Evolutionary conservation across 1,140 invertebrate species (phyloP).

Genomic region (Zophobas atratus): DNA sequence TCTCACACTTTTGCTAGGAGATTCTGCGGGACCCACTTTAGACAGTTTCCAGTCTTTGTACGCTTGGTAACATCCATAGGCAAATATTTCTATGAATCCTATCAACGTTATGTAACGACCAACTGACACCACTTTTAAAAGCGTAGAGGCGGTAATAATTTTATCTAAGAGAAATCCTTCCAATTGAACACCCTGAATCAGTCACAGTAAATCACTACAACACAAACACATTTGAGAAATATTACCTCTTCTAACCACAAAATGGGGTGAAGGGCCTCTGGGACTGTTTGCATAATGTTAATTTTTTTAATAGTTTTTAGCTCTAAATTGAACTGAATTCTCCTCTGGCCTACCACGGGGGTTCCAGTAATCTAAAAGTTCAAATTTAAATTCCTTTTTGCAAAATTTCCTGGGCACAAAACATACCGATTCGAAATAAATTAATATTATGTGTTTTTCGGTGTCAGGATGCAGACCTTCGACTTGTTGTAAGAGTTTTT

Average conservation of each 20-base stretch:
- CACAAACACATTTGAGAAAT: not conserved
- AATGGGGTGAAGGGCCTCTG: slow-evolving; percentile 74
- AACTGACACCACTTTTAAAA: slow-evolving; percentile 13
- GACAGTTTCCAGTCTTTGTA: not conserved
- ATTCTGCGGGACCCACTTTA: slow-evolving; percentile 8
- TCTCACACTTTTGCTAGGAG: not conserved
- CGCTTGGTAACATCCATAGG: slow-evolving; percentile 10
- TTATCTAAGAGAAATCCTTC: slow-evolving; percentile 50
- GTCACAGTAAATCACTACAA: not conserved
- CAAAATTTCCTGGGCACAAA: not conserved
- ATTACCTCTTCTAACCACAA: slow-evolving; percentile 83
- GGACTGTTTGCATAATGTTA: slow-evolving; percentile 75
- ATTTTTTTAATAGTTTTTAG: slow-evolving; percentile 76
- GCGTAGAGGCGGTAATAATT: slow-evolving; percentile 26
- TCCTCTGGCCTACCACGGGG: slow-evolving; percentile 77
- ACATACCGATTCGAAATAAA: slow-evolving; percentile 84
- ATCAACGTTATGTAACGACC: not conserved
- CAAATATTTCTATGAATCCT: not conserved
- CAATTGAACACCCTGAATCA: slow-evolving; percentile 49
- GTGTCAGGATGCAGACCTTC: slow-evolving; percentile 80
- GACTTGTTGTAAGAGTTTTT: slow-evolving; percentile 75
- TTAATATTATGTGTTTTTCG: slow-evolving; percentile 78
- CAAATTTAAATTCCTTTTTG: slow-evolving; percentile 3
- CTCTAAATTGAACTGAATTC: slow-evolving; percentile 80
- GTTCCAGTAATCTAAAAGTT: slow-evolving; percentile 23